Percentiles rank a stretch among this genome's conserved stretches.
These are phyloP conservation scores for Sesamia inferens DNA, from an alignment of 2,888 invertebrate genomes.

Conservation along the genomic window DNA sequence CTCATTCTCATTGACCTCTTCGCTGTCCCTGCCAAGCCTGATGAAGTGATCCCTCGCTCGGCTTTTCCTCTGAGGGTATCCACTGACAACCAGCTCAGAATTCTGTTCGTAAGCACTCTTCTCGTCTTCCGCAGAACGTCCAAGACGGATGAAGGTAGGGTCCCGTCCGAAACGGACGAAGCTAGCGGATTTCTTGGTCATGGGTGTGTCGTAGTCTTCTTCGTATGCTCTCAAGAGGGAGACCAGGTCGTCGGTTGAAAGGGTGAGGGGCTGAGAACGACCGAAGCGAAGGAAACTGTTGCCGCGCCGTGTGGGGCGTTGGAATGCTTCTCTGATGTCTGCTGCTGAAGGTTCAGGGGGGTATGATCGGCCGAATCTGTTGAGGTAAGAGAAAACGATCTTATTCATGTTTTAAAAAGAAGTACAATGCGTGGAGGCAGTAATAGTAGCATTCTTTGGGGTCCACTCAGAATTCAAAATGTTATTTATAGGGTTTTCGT, in stretches of 20 bases:
- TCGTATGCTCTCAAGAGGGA: conserved; percentile 81
- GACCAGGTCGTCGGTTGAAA: conserved; percentile 82
- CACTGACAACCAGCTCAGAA: conserved; percentile 73
- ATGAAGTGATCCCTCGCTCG: conserved; percentile 85
- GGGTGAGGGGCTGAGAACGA: conserved; percentile 79
- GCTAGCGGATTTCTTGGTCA: conserved; percentile 77
- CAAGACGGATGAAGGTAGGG: conserved; percentile 87
- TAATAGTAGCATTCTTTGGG: background rate
- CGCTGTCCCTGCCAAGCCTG: conserved; percentile 84
- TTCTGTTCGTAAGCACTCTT: conserved; percentile 73
- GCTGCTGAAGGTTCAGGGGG: conserved; percentile 83
- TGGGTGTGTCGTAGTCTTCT: conserved; percentile 79
- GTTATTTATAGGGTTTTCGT: too few relatives aligned
- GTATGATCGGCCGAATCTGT: conserved; percentile 85
- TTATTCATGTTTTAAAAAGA: background rate
- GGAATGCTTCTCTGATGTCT: conserved; percentile 80
- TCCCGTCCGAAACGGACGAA: conserved; percentile 85
- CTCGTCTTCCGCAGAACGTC: conserved; percentile 80
- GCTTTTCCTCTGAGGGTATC: conserved; percentile 82
- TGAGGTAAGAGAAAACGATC: background rate
- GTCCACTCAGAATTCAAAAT: background rate
- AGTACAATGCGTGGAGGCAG: background rate
- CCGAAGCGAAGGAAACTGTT: conserved; percentile 86
- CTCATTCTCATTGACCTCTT: conserved; percentile 77
- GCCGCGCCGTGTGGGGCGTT: conserved; percentile 77